These are phyloP conservation scores for Micrastur ruficollis DNA, from an alignment of 2,797 vertebrate species.

Conservation along the genomic window DNA sequence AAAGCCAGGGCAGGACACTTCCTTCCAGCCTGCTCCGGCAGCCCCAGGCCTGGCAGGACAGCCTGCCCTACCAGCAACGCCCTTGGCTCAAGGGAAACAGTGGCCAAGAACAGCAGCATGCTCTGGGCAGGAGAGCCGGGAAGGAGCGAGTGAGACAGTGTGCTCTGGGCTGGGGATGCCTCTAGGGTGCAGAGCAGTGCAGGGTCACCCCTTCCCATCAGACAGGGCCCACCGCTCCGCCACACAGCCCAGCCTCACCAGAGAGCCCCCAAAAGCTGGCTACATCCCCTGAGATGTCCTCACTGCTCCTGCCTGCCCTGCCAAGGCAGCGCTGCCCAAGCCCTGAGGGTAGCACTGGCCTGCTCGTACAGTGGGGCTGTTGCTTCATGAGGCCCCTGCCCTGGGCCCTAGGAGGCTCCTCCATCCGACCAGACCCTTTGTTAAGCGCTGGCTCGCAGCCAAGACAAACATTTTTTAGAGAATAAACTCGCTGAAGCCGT, in stretches of 20 bases:
- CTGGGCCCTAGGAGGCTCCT: conserved; percentile 49
- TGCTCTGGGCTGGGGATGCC: background rate
- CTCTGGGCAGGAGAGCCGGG: background rate
- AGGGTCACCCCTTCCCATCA: background rate
- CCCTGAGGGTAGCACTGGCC: background rate
- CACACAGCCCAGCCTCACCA: background rate
- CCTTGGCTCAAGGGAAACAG: background rate
- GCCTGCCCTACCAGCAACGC: background rate
- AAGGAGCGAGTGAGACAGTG: too few relatives aligned
- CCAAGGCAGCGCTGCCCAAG: background rate
- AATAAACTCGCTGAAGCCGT: conserved; percentile 36
- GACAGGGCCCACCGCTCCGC: rapidly evolving
- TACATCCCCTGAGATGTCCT: background rate
- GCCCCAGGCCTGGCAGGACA: background rate
- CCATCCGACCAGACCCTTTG: conserved; percentile 63
- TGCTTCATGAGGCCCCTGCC: conserved; percentile 44
- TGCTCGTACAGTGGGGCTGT: rapidly evolving
- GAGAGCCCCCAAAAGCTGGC: background rate
- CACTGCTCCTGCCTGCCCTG: background rate
- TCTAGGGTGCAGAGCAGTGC: background rate
- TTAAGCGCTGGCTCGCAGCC: conserved; percentile 46
- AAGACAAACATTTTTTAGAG: conserved; percentile 65
- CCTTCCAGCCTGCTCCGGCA: rapidly evolving
- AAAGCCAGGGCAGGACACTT: rapidly evolving
- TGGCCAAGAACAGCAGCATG: background rate